These are phyloP conservation scores for Campopleginae sp. DNA, from an alignment of 2,888 invertebrate species.

Conservation along the genomic window DNA sequence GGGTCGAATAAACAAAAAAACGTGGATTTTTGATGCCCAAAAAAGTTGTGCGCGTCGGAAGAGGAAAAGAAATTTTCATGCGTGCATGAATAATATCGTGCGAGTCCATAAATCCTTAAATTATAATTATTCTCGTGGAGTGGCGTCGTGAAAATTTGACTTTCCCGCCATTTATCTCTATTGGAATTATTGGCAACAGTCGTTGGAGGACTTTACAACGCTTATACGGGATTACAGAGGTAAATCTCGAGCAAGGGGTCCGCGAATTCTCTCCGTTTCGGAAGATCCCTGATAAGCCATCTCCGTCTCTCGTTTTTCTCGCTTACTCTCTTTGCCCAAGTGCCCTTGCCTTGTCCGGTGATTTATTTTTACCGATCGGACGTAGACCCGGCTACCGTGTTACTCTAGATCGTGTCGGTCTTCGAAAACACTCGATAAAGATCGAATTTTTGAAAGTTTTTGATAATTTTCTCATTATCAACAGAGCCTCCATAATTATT, in stretches of 20 bases:
- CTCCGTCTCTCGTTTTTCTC: conserved; percentile 17
- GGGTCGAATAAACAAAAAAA: not conserved
- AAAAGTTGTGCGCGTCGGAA: not conserved
- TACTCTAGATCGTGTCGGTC: conserved; percentile 31
- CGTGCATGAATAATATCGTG: conserved; percentile 5
- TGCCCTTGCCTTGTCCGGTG: conserved; percentile 32
- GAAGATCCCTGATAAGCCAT: conserved; percentile 64
- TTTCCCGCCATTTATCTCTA: conserved; percentile 7
- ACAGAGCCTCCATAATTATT: not conserved
- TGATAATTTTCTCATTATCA: not conserved
- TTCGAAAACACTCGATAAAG: not conserved
- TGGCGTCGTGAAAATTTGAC: conserved; percentile 29
- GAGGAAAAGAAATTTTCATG: not conserved
- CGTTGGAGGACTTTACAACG: conserved; percentile 62
- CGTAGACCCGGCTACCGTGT: conserved; percentile 53
- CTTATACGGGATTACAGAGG: conserved; percentile 65
- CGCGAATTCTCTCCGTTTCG: conserved; percentile 57
- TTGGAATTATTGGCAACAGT: conserved; percentile 66
- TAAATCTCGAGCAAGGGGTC: conserved; percentile 48
- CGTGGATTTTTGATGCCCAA: not conserved
- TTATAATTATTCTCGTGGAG: conserved; percentile 45
- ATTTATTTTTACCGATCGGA: conserved; percentile 31
- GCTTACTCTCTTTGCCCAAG: conserved; percentile 25
- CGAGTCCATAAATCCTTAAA: conserved; percentile 43
- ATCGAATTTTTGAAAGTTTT: not conserved